Conservation (phyloP, 2,113 vertebrate genomes). For the Cisticola juncidis region DNA sequence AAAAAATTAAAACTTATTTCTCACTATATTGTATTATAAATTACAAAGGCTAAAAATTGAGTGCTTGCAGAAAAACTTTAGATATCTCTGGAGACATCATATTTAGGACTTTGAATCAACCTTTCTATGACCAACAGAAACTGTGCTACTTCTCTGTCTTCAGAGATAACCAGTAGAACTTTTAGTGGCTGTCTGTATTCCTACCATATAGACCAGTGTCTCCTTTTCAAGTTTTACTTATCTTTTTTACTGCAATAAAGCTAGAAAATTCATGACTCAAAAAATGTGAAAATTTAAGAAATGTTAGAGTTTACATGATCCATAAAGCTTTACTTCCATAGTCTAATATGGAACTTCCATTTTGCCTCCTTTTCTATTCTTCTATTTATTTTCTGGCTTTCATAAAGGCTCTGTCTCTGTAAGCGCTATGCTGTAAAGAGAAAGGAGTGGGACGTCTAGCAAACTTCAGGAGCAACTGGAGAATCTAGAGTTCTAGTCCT, state of each 20-base stretch:
- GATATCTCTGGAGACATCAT: neutral
- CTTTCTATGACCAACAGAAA: neutral
- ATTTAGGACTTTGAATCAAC: neutral
- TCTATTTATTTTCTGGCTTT: neutral
- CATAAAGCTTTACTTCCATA: neutral
- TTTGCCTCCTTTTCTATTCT: neutral
- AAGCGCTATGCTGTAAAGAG: rapidly evolving
- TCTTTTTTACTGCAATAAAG: neutral
- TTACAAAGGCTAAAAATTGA: neutral
- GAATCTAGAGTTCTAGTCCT: neutral
- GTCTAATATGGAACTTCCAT: neutral
- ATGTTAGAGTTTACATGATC: neutral
- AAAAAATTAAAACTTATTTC: neutral
- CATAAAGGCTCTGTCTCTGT: neutral
- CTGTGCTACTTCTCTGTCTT: neutral
- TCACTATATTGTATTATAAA: neutral
- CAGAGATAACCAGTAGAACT: neutral
- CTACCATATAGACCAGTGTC: neutral
- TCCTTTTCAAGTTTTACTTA: neutral
- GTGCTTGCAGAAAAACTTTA: neutral
- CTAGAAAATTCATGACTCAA: neutral
- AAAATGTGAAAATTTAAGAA: neutral
- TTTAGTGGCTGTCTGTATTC: neutral
- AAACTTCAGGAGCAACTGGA: neutral
- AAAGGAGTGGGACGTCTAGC: neutral